phyloP scores from a whole-genome alignment of 2,113 vertebrate species.

The Burhinus bistriatus region DNA sequence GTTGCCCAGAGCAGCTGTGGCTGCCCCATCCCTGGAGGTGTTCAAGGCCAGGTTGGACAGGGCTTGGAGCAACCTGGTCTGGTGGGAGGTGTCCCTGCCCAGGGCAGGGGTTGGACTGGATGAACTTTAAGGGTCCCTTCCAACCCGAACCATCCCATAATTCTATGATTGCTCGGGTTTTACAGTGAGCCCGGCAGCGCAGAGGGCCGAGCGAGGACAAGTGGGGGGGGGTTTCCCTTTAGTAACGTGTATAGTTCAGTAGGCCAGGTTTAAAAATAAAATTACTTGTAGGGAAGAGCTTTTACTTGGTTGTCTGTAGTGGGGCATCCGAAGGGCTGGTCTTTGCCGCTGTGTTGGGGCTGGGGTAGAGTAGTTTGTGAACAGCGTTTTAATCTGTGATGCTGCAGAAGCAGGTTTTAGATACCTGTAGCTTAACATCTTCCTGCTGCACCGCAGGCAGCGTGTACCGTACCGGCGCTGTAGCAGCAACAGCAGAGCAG shows the following conservation, averaged over 20 bases:
- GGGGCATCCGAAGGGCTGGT: not conserved
- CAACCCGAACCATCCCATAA: not conserved
- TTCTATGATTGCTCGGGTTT: not conserved
- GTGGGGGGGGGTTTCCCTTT: not conserved
- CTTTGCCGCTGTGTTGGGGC: not conserved
- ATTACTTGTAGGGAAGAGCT: accelerated
- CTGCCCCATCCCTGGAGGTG: too few relatives aligned
- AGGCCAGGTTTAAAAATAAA: not conserved
- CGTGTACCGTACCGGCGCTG: accelerated
- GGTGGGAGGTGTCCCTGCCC: not conserved
- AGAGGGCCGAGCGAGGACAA: not conserved
- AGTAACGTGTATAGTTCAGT: accelerated
- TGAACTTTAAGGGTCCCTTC: not conserved
- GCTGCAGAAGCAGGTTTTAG: not conserved
- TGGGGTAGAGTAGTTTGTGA: not conserved
- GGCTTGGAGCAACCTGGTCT: not conserved
- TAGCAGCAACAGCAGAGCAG: accelerated
- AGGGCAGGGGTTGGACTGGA: not conserved
- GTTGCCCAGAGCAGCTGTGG: too few relatives aligned
- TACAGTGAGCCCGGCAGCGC: not conserved
- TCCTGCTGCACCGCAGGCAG: accelerated
- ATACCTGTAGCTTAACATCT: accelerated
- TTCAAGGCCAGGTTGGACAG: too few relatives aligned
- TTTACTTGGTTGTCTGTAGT: accelerated
- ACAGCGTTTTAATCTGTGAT: accelerated